Conservation (phyloP, 2,888 invertebrate species). For the Lepidocyrtinus sp. region DNA sequence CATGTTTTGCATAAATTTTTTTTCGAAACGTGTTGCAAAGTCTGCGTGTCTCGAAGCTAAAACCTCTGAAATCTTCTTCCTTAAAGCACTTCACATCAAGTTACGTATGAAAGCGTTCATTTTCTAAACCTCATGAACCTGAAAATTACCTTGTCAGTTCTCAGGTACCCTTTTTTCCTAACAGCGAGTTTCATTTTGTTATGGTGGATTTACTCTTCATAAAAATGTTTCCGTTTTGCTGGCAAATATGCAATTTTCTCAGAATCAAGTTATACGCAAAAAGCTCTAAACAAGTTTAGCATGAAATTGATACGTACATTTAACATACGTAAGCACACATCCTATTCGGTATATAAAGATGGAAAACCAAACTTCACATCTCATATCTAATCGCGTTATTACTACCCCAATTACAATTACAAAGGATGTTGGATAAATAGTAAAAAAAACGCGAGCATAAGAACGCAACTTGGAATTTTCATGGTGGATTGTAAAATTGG, state of each 20-base stretch:
- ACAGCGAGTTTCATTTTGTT: background rate
- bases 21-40: too few species aligned
- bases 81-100: background rate
- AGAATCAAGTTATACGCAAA: too few species aligned
- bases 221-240: background rate
- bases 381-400: constrained; percentile 13
- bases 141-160: constrained; percentile 18
- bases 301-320: background rate
- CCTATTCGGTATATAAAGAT: background rate
- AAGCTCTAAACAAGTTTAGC: background rate
- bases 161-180: background rate
- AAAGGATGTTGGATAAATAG: too few species aligned
- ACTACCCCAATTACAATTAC: background rate
- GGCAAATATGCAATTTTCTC: too few species aligned
- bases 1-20: too few species aligned
- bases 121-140: constrained; percentile 8
- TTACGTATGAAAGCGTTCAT: background rate
- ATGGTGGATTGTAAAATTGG: constrained; percentile 9
- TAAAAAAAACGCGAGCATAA: too few species aligned
- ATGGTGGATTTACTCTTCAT: background rate
- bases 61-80: too few species aligned
- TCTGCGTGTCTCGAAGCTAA: background rate
- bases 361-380: background rate
- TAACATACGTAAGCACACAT: background rate
- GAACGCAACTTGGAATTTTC: constrained; percentile 33